Evolutionary conservation across 1,140 invertebrate genomes (phyloP), one percentile per base, ranked within the genome.

Genomic region (Diploscapter pachys): DNA sequence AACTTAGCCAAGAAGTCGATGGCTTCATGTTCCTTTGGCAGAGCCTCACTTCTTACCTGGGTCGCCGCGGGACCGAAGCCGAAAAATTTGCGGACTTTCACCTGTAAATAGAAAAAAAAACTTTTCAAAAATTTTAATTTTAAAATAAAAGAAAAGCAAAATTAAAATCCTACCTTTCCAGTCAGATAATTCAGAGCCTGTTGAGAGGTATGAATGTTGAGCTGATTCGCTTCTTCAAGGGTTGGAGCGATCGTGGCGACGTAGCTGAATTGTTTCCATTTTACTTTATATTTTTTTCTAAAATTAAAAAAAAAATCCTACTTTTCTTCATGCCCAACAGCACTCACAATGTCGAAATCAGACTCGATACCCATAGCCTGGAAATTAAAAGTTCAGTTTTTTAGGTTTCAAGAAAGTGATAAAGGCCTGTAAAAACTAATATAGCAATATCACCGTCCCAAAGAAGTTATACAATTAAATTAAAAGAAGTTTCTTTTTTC

Each of bases 291-390:
- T 31, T 31, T 31, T 31, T 31, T 31, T 31, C n/a, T n/a, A n/a
- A n/a, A 31, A 31, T 31, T 31, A 31, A 31, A 31, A 31, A 31
- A 31, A 31, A 31, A 31, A 31, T 31, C 31, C 31, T 31, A 31
- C 31, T 31, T 31, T 31, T 31, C 31, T 31, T 31, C 31, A 31
- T 31, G 31, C 1, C 96, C 96, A 56, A 85, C 76, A 78, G 98
- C 91, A 80, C 97, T 89, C 81, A 95, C 91, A 61, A 98, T 95
- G 88, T 96, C 93, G 88, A 94, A 92, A 86, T 99, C 96, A 83
- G 91, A 92, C 63, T 92, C 91, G 63, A 97, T 91, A 4, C 95
- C 95, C 91, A 99, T 93, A 3, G 95, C 96, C 89, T 83, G 64
- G 48, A 81, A 78, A 49, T 50, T 3, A 11, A 3, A 78, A 3